Evolutionary conservation across 1,140 invertebrate genomes (phyloP), one percentile per base, ranked within the genome.

Genomic region (Drosophila repleta): DNA sequence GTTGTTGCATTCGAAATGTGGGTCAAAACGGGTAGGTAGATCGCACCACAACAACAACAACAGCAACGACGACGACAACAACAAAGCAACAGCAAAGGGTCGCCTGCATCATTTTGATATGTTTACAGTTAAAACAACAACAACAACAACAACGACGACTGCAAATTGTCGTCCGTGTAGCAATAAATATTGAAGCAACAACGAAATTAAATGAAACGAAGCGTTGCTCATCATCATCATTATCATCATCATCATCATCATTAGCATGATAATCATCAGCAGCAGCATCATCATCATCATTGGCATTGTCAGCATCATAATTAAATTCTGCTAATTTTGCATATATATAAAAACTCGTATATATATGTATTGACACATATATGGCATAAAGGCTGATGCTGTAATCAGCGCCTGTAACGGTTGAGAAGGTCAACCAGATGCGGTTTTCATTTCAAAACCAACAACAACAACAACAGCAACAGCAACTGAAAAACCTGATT

Each of bases 391-490:
- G 41, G 61, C 56, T 61, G 75, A 75, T 70, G 81, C 79, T 87
- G 81, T 82, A 85, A 87, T 78, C 77, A 68, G 45, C 32, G 55
- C 63, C 81, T 87, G 69, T 85, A 87, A 87, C 82, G 82, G 82
- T 87, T 75, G 67, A 65, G 74, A 87, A 87, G 82, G 82, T 87
- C 78, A 87, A 79, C 83, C 82, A 87, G 83, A 63, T 80, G 74
- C 70, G 68, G 63, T 68, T 76, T 56, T 57, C 58, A 72, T 66
- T 75, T 71, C 64, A 60, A 51, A 51, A 32, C 17, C 35, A 52
- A 29, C 29, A 66, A 17, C 53, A 24, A 26, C 56, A 41, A 45
- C 49, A 35, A 35, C 21, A 52, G 29, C 52, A 32, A 45, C 43
- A 55, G 39, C 10, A 57, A 60, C 46, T 68, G 46, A 53, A 65